Base-by-base conservation (phyloP, 2,797 vertebrate species). In the Cygnus olor region DNA sequence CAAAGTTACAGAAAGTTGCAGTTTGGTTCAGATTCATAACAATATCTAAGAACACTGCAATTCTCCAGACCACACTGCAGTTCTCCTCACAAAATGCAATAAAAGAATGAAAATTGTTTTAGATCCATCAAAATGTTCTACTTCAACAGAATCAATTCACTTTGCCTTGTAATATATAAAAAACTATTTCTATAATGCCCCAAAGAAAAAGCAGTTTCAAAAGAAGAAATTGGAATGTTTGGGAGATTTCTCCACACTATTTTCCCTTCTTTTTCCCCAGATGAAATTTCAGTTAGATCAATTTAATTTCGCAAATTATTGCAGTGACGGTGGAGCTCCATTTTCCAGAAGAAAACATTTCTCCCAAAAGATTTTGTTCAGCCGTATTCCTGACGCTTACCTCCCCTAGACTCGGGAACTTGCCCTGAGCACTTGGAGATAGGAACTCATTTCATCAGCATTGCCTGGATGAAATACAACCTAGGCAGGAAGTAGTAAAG, bases 31-130 rank as follows among this genome's bases (percentile, higher is more conserved):
- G 56, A 77, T 78, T 77, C 65, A 78, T 80, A 73, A 54, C 25
- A 71, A 47, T 74, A 74, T 74, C 81, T 80, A 80, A 89, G 71
- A 36, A 3, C 45, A 54, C 15, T 60, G 49, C 25, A 88, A 22
- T 36, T 89, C 81, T 93, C 61, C 53, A 89, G 60, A 78, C 17
- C 65, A 90, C 36, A 85, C 3, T 82, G 90, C 57, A 78, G 80
- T 92, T 93, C 42, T 94, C 65, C 49, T 78, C 83, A 83, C 65
- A 93, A 85, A 90, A 89, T n/a, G 40, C 68, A 89, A 93, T 89
- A 92, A 90, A 87, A 34, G 60, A 94, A 92, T 66, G 61, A 96
- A 95, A 93, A 94, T 87, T 91, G 84, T 22, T 95, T 94, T 85
- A 94, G 64, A 93, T 89, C 74, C 45, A 89, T 95, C 83, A 95